Evolutionary conservation across 1,140 invertebrate genomes (phyloP), one percentile per base, ranked within the genome.

Genomic region (Drosophila lacertosa): DNA sequence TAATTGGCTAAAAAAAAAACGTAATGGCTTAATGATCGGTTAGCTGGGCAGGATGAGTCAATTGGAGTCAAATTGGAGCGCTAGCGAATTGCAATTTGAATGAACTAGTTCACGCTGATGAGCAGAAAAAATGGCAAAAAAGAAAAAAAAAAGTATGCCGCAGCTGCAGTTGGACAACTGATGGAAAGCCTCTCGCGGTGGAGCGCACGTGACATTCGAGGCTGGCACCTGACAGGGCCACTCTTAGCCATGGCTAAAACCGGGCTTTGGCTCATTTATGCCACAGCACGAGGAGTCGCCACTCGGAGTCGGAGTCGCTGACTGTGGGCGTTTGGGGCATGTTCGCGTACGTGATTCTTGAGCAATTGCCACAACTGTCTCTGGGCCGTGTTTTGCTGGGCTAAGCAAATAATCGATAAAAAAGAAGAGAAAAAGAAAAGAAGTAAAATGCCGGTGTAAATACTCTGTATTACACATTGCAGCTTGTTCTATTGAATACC

Each of bases 321-420:
- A 53, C 45, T 45, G 47, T 35, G 60, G 64, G 45, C 44, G 33
- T 32, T 59, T 59, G 60, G 44, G 55, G 64, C 44, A 26, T 50
- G 64, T 42, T 26, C 44, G 35, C 24, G 73, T 88, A 86, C 81
- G 82, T 86, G 82, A 77, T 86, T 77, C 67, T 68, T 29, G 22
- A 20, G 55, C 58, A 68, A 79, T 79, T 79, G 71, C 73, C 60
- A 67, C 79, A 54, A 75, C 66, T 57, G 67, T 37, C 76, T 40
- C 16, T 18, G 22, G 20, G 18, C 4, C 3, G 44, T 3, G 18
- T 1, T n/a, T n/a, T 5, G 45, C 29, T 64, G 45, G 22, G 29
- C 51, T 29, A 47, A 13, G 22, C 33, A 40, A 29, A 58, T 65
- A 74, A 74, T 74, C 72, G 29, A 74, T 74, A 65, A 16, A 48